Evolutionary conservation across 2,888 invertebrate genomes (phyloP).

Genomic region (Agrenia bidenticulata): DNA sequence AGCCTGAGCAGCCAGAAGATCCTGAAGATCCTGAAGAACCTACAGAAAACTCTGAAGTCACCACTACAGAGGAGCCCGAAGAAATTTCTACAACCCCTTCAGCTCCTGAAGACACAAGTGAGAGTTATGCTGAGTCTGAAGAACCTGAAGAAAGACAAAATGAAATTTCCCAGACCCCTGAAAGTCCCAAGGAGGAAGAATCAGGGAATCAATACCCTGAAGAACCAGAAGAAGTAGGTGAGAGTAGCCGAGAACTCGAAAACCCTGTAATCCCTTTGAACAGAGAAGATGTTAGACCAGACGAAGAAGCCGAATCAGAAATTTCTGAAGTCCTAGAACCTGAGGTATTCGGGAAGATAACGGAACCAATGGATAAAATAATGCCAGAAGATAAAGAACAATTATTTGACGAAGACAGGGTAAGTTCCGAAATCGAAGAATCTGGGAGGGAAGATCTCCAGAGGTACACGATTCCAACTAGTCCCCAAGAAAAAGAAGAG

Average conservation of each 20-base stretch:
- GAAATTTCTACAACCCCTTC: not conserved
- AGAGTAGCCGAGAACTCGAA: slow-evolving; percentile 26
- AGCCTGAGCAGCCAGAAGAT: not conserved
- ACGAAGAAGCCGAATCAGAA: slow-evolving; percentile 24
- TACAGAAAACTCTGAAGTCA: slow-evolving; percentile 7
- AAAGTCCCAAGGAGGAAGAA: slow-evolving; percentile 19
- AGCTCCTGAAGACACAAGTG: not conserved
- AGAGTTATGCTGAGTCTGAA: slow-evolving; percentile 11
- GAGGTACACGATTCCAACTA: slow-evolving; percentile 30
- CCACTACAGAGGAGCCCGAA: slow-evolving; percentile 16
- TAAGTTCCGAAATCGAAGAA: slow-evolving; percentile 45
- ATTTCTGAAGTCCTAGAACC: slow-evolving; percentile 2
- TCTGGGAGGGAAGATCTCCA: slow-evolving; percentile 47
- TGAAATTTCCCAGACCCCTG: not conserved
- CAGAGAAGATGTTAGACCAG: slow-evolving; percentile 17
- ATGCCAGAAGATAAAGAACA: slow-evolving; percentile 9
- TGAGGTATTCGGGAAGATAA: not conserved
- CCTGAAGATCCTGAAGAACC: slow-evolving; percentile 13
- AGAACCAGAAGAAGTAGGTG: slow-evolving; percentile 22
- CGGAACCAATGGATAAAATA: not conserved
- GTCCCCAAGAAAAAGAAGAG: slow-evolving; percentile 19
- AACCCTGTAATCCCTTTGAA: no score
- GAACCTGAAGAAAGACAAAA: slow-evolving; percentile 18
- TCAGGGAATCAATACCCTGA: slow-evolving; percentile 10
- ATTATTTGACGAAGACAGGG: slow-evolving; percentile 24